Conservation (phyloP, 2,113 vertebrate species). For the Amblyornis subalaris region DNA sequence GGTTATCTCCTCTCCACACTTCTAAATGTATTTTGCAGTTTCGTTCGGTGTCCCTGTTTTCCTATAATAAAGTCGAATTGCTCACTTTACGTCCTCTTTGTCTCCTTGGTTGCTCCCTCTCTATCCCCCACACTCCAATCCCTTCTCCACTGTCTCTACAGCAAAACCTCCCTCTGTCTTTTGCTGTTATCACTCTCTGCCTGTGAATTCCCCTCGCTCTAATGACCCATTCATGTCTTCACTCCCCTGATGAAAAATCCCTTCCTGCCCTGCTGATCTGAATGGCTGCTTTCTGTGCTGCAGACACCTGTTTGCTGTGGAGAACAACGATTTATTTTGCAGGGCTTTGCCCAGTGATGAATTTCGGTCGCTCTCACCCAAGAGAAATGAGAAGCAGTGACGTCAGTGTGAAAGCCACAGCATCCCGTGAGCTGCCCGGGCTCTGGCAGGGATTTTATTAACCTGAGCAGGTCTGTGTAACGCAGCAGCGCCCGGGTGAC, state of each 20-base stretch:
- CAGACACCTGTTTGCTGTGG: not conserved
- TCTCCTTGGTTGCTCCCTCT: not conserved
- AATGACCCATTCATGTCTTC: not conserved
- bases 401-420: slow-evolving; percentile 11
- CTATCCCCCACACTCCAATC: rapidly evolving
- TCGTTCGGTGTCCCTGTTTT: not conserved
- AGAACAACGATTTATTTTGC: not conserved
- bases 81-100: not conserved
- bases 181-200: not conserved
- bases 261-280: not conserved
- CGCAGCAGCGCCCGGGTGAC: not conserved
- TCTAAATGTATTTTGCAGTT: not conserved
- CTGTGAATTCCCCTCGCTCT: not conserved
- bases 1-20: not conserved
- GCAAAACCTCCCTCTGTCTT: not conserved
- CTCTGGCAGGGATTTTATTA: slow-evolving; percentile 1
- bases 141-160: not conserved
- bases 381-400: slow-evolving; percentile 29
- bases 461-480: not conserved
- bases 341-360: not conserved
- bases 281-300: not conserved
- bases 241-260: not conserved
- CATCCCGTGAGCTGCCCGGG: not conserved
- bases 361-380: not conserved
- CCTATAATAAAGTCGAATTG: not conserved